Evolutionary conservation across 2,888 invertebrate genomes (phyloP), one percentile per base, ranked within the genome.

Genomic region (Abscondita cerata): DNA sequence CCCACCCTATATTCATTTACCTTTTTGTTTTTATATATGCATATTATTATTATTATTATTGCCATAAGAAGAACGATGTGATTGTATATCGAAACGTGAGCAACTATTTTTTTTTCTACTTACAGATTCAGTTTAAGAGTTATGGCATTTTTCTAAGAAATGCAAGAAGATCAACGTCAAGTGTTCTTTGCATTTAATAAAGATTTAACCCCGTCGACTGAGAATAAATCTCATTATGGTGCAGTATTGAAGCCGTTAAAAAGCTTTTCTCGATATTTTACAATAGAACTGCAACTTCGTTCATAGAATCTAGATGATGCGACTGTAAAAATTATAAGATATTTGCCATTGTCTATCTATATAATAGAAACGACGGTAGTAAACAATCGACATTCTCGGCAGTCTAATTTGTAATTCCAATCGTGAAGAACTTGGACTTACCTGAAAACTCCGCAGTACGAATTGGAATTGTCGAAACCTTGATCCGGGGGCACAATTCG

Each of bases 391-490:
- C 67, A 64, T 66, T 66, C 69, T 69, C 66, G 66, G 67, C 69
- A 67, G 70, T 67, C 70, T 70, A 63, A 68, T 72, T 72, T 73
- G 72, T 71, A 73, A 73, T 73, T 72, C 73, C 66, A 64, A 72
- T 72, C 68, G 70, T 71, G 68, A 70, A 70, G 68, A 11, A 12
- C 36, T 6, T 3, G 36, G 11, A 68, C 68, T 76, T 75, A 88
- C 89, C 87, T 84, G 80, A 89, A 89, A 66, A 87, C 83, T 58
- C 90, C 90, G 70, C 84, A 85, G 78, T 90, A 90, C 1, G 80
- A 76, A 65, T 78, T 78, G 1, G 81, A 78, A 64, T 81, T 80
- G 70, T 86, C 86, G 78, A 90, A 90, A 70, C 82, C 84, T 73
- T 88, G 88, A 69, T 86, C 86, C 12, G 87, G 85, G 15, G 89